Evolutionary conservation across 2,888 invertebrate species (phyloP).

Genomic region (Terebella lapidaria): DNA sequence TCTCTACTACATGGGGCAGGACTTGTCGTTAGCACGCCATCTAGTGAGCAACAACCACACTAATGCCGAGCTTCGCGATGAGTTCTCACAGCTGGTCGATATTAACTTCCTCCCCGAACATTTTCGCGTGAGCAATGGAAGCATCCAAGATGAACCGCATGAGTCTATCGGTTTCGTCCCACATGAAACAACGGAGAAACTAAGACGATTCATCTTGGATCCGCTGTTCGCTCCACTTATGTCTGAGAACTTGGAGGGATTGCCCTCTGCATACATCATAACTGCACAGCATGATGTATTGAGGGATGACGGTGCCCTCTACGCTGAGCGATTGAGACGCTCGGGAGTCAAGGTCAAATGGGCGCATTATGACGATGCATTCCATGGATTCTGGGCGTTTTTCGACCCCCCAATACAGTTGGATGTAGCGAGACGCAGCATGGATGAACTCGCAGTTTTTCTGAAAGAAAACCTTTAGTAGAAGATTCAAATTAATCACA

Average conservation of each 20-base stretch:
- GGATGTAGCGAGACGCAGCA: not conserved
- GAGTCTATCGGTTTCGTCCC: not conserved
- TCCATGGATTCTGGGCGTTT: not conserved
- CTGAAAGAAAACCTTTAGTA: too few species aligned
- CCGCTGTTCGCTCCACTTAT: not conserved
- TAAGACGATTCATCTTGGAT: not conserved
- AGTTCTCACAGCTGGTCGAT: not conserved
- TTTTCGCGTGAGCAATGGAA: not conserved
- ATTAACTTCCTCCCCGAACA: not conserved
- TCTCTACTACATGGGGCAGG: not conserved
- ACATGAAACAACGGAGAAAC: not conserved
- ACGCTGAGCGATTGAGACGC: not conserved
- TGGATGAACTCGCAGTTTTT: not conserved
- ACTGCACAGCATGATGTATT: not conserved
- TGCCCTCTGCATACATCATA: not conserved
- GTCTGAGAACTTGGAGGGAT: not conserved
- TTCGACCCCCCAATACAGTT: not conserved
- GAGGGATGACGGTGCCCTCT: not conserved
- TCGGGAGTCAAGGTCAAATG: not conserved
- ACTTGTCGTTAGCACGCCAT: too few species aligned
- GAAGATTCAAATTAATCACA: too few species aligned
- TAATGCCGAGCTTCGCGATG: not conserved
- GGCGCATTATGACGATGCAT: not conserved
- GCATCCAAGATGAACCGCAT: too few species aligned
- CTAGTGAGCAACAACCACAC: not conserved